Evolutionary conservation across 1,140 invertebrate species (phyloP).

Genomic region (Zelostemma sp.): DNA sequence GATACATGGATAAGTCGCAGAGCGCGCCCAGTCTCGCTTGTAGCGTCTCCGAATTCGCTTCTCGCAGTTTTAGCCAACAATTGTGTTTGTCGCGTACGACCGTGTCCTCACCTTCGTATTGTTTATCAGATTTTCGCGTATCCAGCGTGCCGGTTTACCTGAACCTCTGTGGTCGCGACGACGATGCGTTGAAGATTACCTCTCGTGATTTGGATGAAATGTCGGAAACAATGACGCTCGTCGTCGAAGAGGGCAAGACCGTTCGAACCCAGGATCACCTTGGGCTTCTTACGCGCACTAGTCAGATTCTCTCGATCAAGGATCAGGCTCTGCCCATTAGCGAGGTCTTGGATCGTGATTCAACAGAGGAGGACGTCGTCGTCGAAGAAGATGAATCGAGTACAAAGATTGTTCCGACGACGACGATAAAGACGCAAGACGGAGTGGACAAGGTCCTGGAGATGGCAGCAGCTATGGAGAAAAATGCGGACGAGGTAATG

Average conservation of each 20-base stretch:
- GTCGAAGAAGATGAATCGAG: constrained; percentile 53
- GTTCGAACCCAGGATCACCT: constrained; percentile 46
- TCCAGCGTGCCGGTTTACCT: constrained; percentile 72
- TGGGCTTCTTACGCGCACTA: constrained; percentile 6
- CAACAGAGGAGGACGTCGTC: no score
- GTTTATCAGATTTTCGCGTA: no score
- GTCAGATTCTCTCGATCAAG: constrained; percentile 33
- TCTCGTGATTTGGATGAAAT: constrained; percentile 13
- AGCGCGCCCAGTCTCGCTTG: constrained; percentile 68
- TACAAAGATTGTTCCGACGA: constrained; percentile 35
- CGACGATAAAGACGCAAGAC: constrained; percentile 66
- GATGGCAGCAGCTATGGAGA: constrained; percentile 59
- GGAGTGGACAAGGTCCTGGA: constrained; percentile 55
- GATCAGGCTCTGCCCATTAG: constrained; percentile 32
- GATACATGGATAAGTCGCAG: constrained; percentile 67
- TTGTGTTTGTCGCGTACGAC: no score
- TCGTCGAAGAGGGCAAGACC: constrained; percentile 40
- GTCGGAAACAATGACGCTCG: constrained; percentile 43
- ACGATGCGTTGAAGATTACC: constrained; percentile 13
- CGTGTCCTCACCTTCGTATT: no score
- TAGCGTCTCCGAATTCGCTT: constrained; percentile 54
- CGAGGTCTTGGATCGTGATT: no score
- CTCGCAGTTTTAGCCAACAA: neutral
- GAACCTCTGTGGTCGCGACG: constrained; percentile 63
- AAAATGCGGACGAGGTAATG: constrained; percentile 59